Percentiles rank a stretch among this genome's conserved stretches.
These are phyloP conservation scores for Poecile atricapillus DNA, from an alignment of 2,113 vertebrate species.

Conservation along the genomic window DNA sequence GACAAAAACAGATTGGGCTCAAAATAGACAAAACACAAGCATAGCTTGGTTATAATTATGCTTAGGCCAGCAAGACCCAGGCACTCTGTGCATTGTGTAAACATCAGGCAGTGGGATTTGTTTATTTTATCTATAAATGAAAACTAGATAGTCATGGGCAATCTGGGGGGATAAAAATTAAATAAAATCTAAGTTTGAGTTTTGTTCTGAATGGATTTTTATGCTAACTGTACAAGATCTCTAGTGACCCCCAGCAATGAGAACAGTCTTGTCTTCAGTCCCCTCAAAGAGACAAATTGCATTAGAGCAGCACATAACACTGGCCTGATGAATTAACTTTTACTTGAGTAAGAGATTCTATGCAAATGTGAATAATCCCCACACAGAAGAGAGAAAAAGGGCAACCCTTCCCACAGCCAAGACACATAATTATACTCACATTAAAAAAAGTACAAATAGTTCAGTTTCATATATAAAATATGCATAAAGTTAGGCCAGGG, in stretches of 20 bases:
- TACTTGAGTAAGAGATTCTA: not conserved
- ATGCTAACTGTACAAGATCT: not conserved
- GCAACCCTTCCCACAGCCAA: not conserved
- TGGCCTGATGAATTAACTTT: not conserved
- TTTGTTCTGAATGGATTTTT: not conserved
- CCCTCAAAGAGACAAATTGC: not conserved
- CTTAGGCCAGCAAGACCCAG: not conserved
- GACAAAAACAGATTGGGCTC: not conserved
- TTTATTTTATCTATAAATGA: not conserved
- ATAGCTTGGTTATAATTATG: not conserved
- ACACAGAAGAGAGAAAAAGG: not conserved
- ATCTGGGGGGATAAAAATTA: not conserved
- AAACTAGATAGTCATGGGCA: not conserved
- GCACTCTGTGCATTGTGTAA: not conserved
- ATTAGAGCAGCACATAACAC: not conserved
- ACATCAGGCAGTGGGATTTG: not conserved
- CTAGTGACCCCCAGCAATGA: not conserved
- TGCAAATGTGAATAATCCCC: not conserved
- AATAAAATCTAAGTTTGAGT: not conserved
- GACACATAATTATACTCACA: not conserved
- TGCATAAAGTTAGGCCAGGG: not conserved
- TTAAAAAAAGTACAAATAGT: not conserved
- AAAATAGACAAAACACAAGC: not conserved
- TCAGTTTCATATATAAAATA: not conserved
- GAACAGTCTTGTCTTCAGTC: not conserved